Percentiles rank a stretch among this genome's conserved stretches.
Evolutionary conservation across 2,113 vertebrate species (phyloP).

Genomic region (Murina feae): DNA sequence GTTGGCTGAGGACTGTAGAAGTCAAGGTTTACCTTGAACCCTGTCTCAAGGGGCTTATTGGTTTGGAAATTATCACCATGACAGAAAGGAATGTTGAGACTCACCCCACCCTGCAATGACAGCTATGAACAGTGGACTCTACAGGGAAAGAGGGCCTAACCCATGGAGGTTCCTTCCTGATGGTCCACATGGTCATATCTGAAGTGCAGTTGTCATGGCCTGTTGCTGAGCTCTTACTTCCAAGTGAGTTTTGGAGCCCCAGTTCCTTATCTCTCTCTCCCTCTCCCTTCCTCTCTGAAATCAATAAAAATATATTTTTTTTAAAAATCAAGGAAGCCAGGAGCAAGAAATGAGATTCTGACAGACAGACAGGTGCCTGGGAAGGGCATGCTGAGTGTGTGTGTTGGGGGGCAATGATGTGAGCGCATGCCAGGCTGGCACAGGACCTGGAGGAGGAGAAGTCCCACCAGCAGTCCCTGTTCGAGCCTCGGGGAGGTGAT

Average conservation of each 20-base stretch:
- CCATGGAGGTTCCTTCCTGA: background rate
- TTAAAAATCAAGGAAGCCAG: background rate
- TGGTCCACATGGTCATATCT: rapidly evolving
- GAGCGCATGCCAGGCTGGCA: background rate
- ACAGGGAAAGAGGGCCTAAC: background rate
- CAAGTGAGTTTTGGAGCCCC: no score
- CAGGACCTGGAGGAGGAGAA: background rate
- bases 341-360: background rate
- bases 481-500: background rate
- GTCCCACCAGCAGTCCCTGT: background rate
- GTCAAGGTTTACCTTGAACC: no score
- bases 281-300: no score
- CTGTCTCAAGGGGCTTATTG: background rate
- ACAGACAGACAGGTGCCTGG: no score
- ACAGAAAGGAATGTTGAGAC: background rate
- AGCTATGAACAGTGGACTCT: background rate
- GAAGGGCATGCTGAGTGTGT: background rate
- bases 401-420: background rate
- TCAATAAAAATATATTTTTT: no score
- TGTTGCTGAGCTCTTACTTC: background rate
- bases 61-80: background rate
- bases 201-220: background rate
- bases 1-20: background rate
- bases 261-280: no score
- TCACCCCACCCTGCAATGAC: no score